Base-by-base conservation (phyloP, 1,140 invertebrate genomes). In the Zaprionus taronus region DNA sequence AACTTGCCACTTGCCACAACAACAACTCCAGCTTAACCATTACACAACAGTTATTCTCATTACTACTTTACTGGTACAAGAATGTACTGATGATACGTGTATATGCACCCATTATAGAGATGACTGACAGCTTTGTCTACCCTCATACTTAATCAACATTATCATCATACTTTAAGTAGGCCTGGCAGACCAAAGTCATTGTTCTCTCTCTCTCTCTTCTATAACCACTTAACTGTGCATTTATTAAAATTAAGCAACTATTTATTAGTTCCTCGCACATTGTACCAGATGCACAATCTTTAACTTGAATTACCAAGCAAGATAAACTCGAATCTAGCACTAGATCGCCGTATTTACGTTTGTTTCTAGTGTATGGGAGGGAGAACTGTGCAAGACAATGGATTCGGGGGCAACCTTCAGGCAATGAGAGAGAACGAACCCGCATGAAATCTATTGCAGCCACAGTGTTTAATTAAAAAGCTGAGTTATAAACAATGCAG, bases 401-500 rank as follows among this genome's bases (percentile, higher is more conserved):
- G 49, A 22, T 28, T 65, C 31, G 31, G 9, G 31, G 51, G 34
- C 36, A 55, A 55, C 63, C 24, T 56, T 66, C 49, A 20, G 63
- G 34, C 63, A 11, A 12, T 36, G 34, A 51, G 9, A 51, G 47
- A 26, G 24, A 26, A 5, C 24, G 24, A 51, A 14, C 47, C 20
- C 47, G 47, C 47, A 51, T 24, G 1, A 24, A n/a, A 17, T 3
- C 41, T n/a, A 22, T 24, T 56, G 22, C 6, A 31, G 34, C 22
- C 51, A 24, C 34, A 56, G 63, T 34, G 49, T 28, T 66, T 66
- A 66, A 66, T 66, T 66, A 66, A 66, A 67, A 67, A 58, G 38
- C 64, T 49, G n/a, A 49, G 28, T 58, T 66, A 34, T 57, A 66
- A 66, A 72, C 63, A 77, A 68, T 61, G 56, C 56, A 70, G 36